Evolutionary conservation across 1,140 invertebrate species (phyloP).

Genomic region (Drosophila parabipectinata): DNA sequence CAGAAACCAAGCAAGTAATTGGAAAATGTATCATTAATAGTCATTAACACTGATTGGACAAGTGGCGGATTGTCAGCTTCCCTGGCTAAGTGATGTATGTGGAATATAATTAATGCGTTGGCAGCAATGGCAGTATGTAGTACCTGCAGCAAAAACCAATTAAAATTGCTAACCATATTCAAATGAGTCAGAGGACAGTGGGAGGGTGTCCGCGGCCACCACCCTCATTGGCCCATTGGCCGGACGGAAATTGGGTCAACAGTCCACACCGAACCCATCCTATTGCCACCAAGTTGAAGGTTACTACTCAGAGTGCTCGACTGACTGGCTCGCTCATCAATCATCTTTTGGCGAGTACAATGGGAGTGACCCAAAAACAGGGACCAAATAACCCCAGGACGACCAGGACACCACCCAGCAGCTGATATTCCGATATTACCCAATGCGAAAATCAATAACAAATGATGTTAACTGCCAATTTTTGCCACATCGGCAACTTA

Average conservation of each 20-base stretch:
- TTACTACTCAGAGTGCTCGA: conserved; percentile 24
- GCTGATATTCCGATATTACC: conserved; percentile 46
- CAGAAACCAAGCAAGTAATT: conserved; percentile 50
- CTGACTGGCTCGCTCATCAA: conserved; percentile 53
- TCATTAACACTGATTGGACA: conserved; percentile 50
- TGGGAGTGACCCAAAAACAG: conserved; percentile 65
- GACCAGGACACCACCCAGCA: conserved; percentile 24
- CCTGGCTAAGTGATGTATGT: conserved; percentile 47
- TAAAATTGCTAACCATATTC: conserved; percentile 49
- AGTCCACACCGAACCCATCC: conserved; percentile 6
- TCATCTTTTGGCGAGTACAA: conserved; percentile 59
- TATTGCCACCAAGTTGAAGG: conserved; percentile 52
- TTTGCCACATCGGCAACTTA: conserved; percentile 67
- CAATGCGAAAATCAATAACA: conserved; percentile 74
- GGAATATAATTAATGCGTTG: conserved; percentile 50
- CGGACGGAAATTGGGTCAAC: conserved; percentile 45
- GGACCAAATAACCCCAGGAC: conserved; percentile 24
- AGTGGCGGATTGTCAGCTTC: conserved; percentile 44
- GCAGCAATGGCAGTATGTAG: neutral
- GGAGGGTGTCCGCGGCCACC: neutral
- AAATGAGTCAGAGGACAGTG: conserved; percentile 43
- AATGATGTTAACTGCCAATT: conserved; percentile 81
- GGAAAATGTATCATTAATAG: conserved; percentile 46
- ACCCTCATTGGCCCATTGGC: conserved; percentile 17
- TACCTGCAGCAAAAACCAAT: conserved; percentile 30